These are phyloP conservation scores for Leptinotarsa defecta DNA, from an alignment of 1,140 invertebrate genomes.

Conservation along the genomic window DNA sequence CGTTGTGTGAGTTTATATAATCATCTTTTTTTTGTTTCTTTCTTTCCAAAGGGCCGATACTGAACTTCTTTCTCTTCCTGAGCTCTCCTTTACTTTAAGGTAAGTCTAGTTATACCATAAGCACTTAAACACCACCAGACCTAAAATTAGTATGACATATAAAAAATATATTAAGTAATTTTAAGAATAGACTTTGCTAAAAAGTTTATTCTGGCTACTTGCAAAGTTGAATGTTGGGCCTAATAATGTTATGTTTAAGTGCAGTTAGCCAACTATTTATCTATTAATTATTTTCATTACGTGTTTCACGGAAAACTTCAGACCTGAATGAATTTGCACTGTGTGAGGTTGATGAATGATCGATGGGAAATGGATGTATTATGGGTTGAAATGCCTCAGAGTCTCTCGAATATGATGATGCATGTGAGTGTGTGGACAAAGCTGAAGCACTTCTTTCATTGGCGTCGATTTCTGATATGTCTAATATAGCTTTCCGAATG, in stretches of 20 bases:
- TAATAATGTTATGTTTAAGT: too few species aligned
- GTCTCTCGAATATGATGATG: not conserved
- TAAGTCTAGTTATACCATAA: not conserved
- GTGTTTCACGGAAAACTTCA: not conserved
- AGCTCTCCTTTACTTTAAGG: conserved; percentile 4
- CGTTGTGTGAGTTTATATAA: not conserved
- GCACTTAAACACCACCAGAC: too few species aligned
- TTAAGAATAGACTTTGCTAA: too few species aligned
- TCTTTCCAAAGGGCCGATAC: not conserved
- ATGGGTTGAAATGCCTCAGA: too few species aligned
- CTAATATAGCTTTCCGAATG: conserved; percentile 17
- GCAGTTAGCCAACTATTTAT: not conserved
- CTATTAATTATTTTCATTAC: not conserved
- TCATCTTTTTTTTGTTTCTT: too few species aligned
- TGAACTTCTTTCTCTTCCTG: not conserved
- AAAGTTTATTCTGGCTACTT: too few species aligned
- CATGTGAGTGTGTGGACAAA: not conserved
- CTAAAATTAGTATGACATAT: too few species aligned
- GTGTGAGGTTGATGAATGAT: not conserved
- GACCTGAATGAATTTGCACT: not conserved
- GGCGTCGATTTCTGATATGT: not conserved
- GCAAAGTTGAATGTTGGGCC: too few species aligned
- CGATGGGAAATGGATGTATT: not conserved
- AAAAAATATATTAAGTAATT: too few species aligned
- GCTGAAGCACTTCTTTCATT: not conserved